Evolutionary conservation across 1,140 invertebrate species (phyloP).

Genomic region (Hesperophylax magnus): DNA sequence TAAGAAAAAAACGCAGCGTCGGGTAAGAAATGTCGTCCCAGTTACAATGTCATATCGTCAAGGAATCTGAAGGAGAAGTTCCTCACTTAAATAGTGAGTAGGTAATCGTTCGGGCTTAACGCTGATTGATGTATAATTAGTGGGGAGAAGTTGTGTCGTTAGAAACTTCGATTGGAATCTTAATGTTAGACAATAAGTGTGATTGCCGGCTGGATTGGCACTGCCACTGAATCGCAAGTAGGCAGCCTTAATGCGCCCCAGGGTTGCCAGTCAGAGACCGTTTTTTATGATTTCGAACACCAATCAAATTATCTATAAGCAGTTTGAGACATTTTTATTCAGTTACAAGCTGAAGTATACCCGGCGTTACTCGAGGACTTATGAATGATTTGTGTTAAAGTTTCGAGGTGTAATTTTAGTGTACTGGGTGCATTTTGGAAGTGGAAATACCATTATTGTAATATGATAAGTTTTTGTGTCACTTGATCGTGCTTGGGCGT

Average conservation of each 20-base stretch:
- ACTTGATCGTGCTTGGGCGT: no score
- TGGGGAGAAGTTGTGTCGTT: conserved; percentile 50
- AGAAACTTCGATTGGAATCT: conserved; percentile 55
- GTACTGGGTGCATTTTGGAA: no score
- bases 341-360: no score
- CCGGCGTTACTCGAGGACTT: no score
- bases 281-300: neutral
- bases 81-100: conserved; percentile 37
- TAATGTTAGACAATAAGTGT: conserved; percentile 54
- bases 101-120: conserved; percentile 46
- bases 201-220: conserved; percentile 40
- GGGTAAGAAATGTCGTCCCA: neutral
- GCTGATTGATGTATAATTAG: conserved; percentile 57
- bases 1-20: neutral
- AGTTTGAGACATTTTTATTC: no score
- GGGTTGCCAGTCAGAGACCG: conserved; percentile 1
- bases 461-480: no score
- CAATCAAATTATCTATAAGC: no score
- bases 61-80: conserved; percentile 21
- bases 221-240: conserved; percentile 38
- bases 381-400: no score
- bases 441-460: no score
- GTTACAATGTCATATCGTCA: neutral
- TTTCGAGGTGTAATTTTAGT: no score
- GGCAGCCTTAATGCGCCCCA: conserved; percentile 15